Evolutionary conservation across 2,797 vertebrate species (phyloP).

Genomic region (Eulemur mongoz): DNA sequence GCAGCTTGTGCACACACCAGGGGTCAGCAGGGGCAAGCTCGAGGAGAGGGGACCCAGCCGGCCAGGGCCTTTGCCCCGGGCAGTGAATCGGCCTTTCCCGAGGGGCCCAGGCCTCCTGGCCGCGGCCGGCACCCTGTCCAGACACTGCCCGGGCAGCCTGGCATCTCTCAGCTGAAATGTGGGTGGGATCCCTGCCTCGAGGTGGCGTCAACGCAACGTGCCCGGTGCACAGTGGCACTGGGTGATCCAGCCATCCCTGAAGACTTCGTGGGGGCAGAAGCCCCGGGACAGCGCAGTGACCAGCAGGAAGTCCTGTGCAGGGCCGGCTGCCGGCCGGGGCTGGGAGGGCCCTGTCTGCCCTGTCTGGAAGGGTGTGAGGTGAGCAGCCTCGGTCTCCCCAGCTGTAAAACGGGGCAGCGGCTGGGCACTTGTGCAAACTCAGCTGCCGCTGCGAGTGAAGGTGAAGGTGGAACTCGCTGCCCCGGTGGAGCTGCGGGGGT

Average conservation of each 20-base stretch:
- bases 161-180: neutral
- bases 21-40: accelerated
- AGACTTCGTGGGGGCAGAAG: too few species aligned
- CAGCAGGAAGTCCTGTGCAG: too few species aligned
- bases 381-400: neutral
- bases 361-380: neutral
- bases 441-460: accelerated
- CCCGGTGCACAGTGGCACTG: accelerated
- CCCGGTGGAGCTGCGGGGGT: accelerated
- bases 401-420: neutral
- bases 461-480: neutral
- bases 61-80: accelerated
- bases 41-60: too few species aligned
- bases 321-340: accelerated
- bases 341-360: neutral
- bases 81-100: neutral
- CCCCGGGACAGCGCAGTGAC: accelerated
- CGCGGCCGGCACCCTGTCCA: neutral
- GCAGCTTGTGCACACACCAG: neutral
- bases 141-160: neutral
- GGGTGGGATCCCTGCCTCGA: neutral
- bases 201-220: accelerated
- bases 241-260: accelerated
- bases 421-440: neutral
- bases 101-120: neutral